Percentiles rank a stretch among this genome's conserved stretches.
Conservation (phyloP, 2,888 invertebrate genomes). For the Campopleginae sp. region DNA sequence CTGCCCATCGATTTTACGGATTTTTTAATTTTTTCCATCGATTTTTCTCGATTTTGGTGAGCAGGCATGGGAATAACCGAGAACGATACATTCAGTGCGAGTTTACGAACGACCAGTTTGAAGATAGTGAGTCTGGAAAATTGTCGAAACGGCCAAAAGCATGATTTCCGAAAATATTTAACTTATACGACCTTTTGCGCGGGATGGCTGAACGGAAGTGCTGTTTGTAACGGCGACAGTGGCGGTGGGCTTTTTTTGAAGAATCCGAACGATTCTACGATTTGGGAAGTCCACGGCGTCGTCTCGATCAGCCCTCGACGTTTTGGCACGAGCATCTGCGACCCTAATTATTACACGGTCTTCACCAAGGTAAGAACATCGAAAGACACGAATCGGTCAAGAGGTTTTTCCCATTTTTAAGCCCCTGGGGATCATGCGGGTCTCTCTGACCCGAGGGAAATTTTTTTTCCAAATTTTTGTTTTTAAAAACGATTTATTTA, state of each 20-base stretch:
- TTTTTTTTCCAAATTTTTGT: too few relatives aligned
- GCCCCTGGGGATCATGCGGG: too few relatives aligned
- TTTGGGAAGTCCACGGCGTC: constrained; percentile 84
- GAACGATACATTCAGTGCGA: constrained; percentile 85
- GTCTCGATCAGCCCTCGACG: constrained; percentile 84
- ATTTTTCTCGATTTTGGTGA: not conserved
- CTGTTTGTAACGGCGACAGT: constrained; percentile 88
- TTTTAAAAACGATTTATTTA: too few relatives aligned
- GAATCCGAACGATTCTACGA: constrained; percentile 71
- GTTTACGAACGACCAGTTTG: constrained; percentile 85
- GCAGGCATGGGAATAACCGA: constrained; percentile 87
- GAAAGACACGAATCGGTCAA: not conserved
- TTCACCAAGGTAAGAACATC: constrained; percentile 83
- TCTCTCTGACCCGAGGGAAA: too few relatives aligned
- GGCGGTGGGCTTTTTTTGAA: constrained; percentile 86
- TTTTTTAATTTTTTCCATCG: not conserved
- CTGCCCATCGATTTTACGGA: too few relatives aligned
- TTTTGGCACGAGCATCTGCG: constrained; percentile 82
- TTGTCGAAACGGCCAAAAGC: constrained; percentile 85
- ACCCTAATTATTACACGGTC: constrained; percentile 83
- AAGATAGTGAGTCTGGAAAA: constrained; percentile 85
- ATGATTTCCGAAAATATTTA: constrained; percentile 85
- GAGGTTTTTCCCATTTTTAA: not conserved
- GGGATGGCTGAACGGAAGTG: constrained; percentile 86
- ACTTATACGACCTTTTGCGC: constrained; percentile 88